Evolutionary conservation across 1,140 invertebrate species (phyloP).

Genomic region (Euura saliciscinereae): DNA sequence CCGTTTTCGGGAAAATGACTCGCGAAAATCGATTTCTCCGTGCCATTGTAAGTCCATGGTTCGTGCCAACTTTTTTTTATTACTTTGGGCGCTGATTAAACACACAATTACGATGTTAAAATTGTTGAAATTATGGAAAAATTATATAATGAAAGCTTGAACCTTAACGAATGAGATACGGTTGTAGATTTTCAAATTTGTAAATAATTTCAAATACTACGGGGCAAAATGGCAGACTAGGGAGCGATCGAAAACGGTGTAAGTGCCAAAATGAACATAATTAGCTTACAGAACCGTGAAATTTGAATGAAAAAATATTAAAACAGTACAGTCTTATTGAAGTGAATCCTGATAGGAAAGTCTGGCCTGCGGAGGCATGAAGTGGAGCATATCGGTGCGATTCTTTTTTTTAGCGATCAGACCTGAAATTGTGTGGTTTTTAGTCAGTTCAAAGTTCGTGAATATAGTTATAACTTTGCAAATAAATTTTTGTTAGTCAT

Average conservation of each 20-base stretch:
- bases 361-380: too few species aligned
- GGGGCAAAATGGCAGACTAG: neutral
- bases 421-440: too few species aligned
- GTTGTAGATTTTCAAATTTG: constrained; percentile 1
- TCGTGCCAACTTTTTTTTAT: neutral
- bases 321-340: neutral
- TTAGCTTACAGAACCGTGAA: neutral
- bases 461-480: too few species aligned
- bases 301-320: neutral
- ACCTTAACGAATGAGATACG: neutral
- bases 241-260: too few species aligned
- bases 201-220: neutral
- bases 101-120: too few species aligned
- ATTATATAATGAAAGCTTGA: neutral
- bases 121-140: neutral
- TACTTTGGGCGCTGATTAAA: neutral
- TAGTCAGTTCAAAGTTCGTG: too few species aligned
- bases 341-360: neutral
- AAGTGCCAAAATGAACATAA: too few species aligned
- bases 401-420: too few species aligned
- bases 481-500: too few species aligned
- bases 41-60: too few species aligned
- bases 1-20: neutral
- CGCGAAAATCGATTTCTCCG: neutral
- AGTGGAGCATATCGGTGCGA: too few species aligned